These are phyloP conservation scores for Drosophila obscura DNA, from an alignment of 1,140 invertebrate species.

Conservation along the genomic window DNA sequence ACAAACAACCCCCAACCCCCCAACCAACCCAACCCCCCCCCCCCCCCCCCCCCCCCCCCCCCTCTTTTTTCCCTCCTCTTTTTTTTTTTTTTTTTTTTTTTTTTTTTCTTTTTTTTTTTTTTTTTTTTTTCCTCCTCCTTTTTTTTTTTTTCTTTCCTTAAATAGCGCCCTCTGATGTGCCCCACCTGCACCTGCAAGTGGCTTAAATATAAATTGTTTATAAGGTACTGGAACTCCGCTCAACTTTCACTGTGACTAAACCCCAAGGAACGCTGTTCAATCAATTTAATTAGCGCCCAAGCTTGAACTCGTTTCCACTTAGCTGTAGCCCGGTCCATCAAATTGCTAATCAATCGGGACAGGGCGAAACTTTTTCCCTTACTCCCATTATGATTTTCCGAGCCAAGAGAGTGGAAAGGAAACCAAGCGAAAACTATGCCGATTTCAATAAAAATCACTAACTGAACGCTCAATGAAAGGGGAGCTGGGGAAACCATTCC, in stretches of 20 bases:
- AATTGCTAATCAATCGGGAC: constrained; percentile 54
- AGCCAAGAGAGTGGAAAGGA: background rate
- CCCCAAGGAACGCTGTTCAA: background rate
- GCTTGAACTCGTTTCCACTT: constrained; percentile 24
- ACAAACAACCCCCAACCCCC: too few species aligned
- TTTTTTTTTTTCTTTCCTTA: too few species aligned
- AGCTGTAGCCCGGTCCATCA: constrained; percentile 21
- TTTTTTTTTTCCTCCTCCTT: too few species aligned
- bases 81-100: too few species aligned
- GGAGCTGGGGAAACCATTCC: constrained; percentile 45
- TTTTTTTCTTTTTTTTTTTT: too few species aligned
- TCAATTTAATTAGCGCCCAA: constrained; percentile 32
- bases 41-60: too few species aligned
- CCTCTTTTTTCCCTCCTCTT: too few species aligned
- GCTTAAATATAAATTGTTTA: constrained; percentile 10
- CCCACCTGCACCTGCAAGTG: constrained; percentile 1
- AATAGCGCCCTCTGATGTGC: constrained; percentile 30
- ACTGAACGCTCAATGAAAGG: constrained; percentile 32
- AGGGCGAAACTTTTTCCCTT: constrained; percentile 37
- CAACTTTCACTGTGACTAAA: too few species aligned
- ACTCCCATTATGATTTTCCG: constrained; percentile 57
- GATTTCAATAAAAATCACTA: constrained; percentile 66
- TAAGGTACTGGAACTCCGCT: background rate
- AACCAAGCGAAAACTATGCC: constrained; percentile 33
- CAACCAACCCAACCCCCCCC: too few species aligned